Evolutionary conservation across 2,888 invertebrate species (phyloP).

Genomic region (Teleogryllus oceanicus): DNA sequence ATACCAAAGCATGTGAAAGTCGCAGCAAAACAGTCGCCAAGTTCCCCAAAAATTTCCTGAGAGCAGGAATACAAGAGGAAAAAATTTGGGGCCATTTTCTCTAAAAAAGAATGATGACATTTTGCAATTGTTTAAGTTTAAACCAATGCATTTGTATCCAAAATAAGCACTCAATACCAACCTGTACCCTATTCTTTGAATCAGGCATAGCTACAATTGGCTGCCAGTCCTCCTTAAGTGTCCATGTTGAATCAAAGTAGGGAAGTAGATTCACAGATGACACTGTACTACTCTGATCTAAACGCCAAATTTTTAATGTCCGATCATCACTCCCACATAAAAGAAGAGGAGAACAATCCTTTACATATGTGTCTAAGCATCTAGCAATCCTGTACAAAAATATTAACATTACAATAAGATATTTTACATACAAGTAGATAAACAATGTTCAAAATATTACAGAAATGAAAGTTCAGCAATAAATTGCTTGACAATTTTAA

Average conservation of each 20-base stretch:
- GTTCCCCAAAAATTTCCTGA: too few species aligned
- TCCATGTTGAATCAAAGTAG: conserved; percentile 42
- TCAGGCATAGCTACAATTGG: conserved; percentile 26
- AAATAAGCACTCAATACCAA: not conserved
- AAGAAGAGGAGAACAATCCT: conserved; percentile 42
- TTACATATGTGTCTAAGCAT: conserved; percentile 44
- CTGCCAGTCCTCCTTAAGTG: not conserved
- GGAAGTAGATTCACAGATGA: conserved; percentile 39
- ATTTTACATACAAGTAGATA: not conserved
- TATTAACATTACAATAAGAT: not conserved
- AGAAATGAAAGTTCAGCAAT: not conserved
- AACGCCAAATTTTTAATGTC: conserved; percentile 44
- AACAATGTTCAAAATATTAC: too few species aligned
- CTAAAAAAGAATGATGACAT: too few species aligned
- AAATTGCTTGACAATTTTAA: conserved; percentile 31
- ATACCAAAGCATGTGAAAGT: too few species aligned
- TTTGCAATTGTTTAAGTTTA: too few species aligned
- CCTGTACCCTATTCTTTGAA: conserved; percentile 39
- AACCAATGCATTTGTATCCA: too few species aligned
- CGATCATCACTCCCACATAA: conserved; percentile 44
- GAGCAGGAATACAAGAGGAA: too few species aligned
- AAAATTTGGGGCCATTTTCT: too few species aligned
- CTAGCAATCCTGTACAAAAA: conserved; percentile 39
- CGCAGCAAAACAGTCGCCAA: too few species aligned
- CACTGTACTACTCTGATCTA: conserved; percentile 41